Conservation (phyloP, 2,888 invertebrate species). For the Anoncus sp. region DNA sequence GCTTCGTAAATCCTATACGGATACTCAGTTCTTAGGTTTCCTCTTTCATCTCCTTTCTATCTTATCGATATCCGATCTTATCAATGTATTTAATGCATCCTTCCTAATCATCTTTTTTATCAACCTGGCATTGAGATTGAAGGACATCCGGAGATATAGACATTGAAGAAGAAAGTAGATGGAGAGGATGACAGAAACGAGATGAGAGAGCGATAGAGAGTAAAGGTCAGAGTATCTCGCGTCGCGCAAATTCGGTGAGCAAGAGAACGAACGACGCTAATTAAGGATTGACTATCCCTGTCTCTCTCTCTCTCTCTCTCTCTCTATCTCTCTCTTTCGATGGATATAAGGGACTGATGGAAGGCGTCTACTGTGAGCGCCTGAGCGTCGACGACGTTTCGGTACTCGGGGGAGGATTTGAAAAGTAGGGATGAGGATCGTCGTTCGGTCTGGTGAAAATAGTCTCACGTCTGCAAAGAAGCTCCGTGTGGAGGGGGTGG, state of each 20-base stretch:
- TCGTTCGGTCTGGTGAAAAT: constrained; percentile 32
- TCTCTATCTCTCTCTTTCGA: constrained; percentile 10
- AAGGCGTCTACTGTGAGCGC: constrained; percentile 8
- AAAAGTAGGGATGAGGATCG: constrained; percentile 23
- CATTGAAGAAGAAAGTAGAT: not conserved
- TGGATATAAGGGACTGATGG: constrained; percentile 6
- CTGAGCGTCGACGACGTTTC: constrained; percentile 28
- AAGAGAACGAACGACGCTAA: constrained; percentile 48
- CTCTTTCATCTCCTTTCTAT: constrained; percentile 1
- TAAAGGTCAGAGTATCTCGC: constrained; percentile 25
- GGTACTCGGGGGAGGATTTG: constrained; percentile 14
- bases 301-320: no score
- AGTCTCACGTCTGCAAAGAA: constrained; percentile 14
- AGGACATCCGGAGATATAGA: constrained; percentile 3
- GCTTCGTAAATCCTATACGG: no score
- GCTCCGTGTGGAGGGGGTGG: not conserved
- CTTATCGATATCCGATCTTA: constrained; percentile 23
- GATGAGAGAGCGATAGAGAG: not conserved
- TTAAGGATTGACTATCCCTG: constrained; percentile 61
- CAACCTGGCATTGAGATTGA: constrained; percentile 30
- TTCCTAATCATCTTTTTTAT: constrained; percentile 26
- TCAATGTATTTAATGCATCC: constrained; percentile 20
- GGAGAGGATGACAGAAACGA: not conserved
- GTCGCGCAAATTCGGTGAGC: constrained; percentile 35
- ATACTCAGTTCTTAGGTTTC: no score